Evolutionary conservation across 2,113 vertebrate species (phyloP), one percentile per base, ranked within the genome.

Genomic region (Leiothrix lutea): DNA sequence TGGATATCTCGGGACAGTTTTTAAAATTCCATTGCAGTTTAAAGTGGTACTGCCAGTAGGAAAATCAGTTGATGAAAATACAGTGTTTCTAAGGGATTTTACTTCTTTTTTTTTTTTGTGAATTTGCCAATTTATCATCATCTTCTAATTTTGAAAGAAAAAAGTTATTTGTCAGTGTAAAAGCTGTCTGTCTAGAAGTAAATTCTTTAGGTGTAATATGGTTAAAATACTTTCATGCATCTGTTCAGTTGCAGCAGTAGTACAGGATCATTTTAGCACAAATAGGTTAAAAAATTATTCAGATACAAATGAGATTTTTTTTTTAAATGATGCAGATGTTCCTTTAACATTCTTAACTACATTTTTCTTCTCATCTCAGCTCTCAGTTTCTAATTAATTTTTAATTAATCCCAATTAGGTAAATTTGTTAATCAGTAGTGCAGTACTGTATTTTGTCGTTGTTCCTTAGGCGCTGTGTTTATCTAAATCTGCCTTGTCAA

Each of bases 391-490:
- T 61, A 44, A 65, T 70, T 72, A 67, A 22, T 81, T 94, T 88
- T 45, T 69, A 44, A 61, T 73, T 75, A 64, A 29, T 79, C 7
- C 16, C 16, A 82, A 28, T 48, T 42, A 35, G 16, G n/a, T 18
- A 50, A 9, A 47, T 88, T 88, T 80, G 13, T 44, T 66, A 24
- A 42, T 60, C 8, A 23, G 16, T 54, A 35, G 12, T 28, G 14
- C 0, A 0, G 25, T 40, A 26, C 31, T 0, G 0, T 56, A 47
- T 60, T 80, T 88, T 69, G 33, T 73, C 0, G 0, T 38, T n/a
- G 35, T 75, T 87, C 75, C 31, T 57, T 42, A 21, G 45, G 21
- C 67, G 24, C 47, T 50, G 13, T 44, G 24, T 77, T 72, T 86
- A 29, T 50, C 22, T 73, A 65, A 61, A 73, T 44, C 28, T 1